These are phyloP conservation scores for Eupsilia transversa DNA, from an alignment of 2,888 invertebrate genomes.

Conservation along the genomic window DNA sequence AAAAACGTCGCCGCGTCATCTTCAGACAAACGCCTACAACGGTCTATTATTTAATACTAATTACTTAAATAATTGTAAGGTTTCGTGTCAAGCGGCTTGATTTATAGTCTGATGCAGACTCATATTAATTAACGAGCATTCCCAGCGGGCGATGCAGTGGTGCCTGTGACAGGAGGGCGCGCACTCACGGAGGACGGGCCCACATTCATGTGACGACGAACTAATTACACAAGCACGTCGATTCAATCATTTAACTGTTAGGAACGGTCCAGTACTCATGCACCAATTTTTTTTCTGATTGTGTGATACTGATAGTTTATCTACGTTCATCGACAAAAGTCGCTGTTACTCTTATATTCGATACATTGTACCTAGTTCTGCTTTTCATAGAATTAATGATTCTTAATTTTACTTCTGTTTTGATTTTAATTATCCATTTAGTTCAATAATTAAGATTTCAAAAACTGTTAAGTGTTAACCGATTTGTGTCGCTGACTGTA, in stretches of 20 bases:
- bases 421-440: no score
- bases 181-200: not conserved
- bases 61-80: constrained; percentile 54
- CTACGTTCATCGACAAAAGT: not conserved
- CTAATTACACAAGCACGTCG: no score
- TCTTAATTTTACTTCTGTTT: no score
- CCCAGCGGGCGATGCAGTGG: constrained; percentile 7
- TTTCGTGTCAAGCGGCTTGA: constrained; percentile 57
- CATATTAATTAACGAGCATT: constrained; percentile 51
- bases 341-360: not conserved
- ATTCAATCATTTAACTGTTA: not conserved
- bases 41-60: constrained; percentile 41
- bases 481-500: no score
- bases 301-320: not conserved
- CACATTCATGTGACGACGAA: not conserved
- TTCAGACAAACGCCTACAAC: not conserved
- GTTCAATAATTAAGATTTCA: no score
- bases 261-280: not conserved
- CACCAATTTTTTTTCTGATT: not conserved
- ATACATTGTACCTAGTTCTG: no score
- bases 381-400: no score
- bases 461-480: no score
- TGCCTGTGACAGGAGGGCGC: not conserved
- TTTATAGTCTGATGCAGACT: constrained; percentile 43
- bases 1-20: constrained; percentile 18